These are phyloP conservation scores for Batillaria attramentaria DNA, from an alignment of 1,140 invertebrate species.

Conservation along the genomic window DNA sequence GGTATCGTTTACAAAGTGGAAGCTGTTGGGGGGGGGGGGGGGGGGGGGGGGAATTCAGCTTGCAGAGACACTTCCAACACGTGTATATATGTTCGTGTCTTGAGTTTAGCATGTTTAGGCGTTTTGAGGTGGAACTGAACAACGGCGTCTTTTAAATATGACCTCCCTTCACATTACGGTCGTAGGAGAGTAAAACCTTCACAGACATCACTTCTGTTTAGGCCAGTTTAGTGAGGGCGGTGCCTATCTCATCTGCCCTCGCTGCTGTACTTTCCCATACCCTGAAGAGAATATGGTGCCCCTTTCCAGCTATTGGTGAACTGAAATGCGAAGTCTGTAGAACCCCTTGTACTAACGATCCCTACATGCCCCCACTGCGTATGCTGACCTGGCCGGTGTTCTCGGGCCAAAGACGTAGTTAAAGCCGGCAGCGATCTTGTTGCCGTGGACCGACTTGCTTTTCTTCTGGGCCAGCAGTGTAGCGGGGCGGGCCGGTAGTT, in stretches of 20 bases:
- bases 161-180: no score
- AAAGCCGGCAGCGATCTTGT: background rate
- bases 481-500: constrained; percentile 31
- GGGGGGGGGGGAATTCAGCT: no score
- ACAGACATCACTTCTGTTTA: no score
- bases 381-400: background rate
- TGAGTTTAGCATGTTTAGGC: no score
- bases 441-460: background rate
- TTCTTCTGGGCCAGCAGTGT: constrained; percentile 1
- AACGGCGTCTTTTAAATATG: no score
- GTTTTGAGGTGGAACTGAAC: no score
- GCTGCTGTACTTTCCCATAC: background rate
- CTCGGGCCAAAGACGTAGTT: background rate
- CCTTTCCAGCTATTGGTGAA: background rate
- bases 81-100: no score
- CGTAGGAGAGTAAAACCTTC: no score
- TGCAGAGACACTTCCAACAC: no score
- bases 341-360: background rate
- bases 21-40: background rate
- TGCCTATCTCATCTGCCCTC: no score
- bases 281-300: background rate
- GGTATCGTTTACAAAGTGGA: background rate
- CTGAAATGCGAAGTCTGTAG: background rate
- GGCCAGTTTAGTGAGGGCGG: no score
- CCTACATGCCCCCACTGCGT: background rate